Evolutionary conservation across 2,113 vertebrate species (phyloP).

Genomic region (Microtus oregoni): DNA sequence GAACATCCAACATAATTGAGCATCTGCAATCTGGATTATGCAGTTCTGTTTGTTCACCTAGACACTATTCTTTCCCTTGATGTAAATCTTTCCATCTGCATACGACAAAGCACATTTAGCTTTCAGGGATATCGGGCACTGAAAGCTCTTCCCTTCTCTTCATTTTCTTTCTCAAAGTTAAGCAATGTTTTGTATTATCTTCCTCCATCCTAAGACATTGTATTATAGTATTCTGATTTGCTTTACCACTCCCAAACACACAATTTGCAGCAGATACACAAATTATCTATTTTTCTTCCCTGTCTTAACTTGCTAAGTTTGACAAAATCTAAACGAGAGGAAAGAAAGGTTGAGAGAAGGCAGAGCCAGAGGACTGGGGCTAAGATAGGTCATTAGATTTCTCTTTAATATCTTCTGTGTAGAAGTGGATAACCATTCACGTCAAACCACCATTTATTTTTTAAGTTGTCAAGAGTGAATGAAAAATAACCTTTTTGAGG

Average conservation of each 20-base stretch:
- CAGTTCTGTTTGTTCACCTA: background rate
- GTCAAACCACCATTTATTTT: constrained; percentile 11
- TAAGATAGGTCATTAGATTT: background rate
- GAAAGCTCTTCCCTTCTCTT: background rate
- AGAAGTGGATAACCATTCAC: background rate
- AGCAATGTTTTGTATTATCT: background rate
- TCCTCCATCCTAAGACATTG: background rate
- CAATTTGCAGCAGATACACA: background rate
- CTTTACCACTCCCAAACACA: background rate
- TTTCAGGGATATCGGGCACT: constrained; percentile 31
- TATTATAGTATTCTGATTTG: background rate
- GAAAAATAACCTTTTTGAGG: background rate
- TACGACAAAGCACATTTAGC: background rate
- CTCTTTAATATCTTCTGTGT: background rate
- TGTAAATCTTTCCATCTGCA: background rate
- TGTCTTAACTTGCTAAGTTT: constrained; percentile 18
- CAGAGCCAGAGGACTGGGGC: background rate
- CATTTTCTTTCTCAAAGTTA: constrained; percentile 38
- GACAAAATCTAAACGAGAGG: constrained; percentile 1
- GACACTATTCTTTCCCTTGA: background rate
- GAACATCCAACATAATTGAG: background rate
- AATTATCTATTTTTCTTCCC: background rate
- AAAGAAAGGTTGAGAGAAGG: background rate
- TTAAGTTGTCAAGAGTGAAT: constrained; percentile 17
- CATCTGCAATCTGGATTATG: background rate